Conservation (phyloP, 2,888 invertebrate species). For the Netelia inedita region DNA sequence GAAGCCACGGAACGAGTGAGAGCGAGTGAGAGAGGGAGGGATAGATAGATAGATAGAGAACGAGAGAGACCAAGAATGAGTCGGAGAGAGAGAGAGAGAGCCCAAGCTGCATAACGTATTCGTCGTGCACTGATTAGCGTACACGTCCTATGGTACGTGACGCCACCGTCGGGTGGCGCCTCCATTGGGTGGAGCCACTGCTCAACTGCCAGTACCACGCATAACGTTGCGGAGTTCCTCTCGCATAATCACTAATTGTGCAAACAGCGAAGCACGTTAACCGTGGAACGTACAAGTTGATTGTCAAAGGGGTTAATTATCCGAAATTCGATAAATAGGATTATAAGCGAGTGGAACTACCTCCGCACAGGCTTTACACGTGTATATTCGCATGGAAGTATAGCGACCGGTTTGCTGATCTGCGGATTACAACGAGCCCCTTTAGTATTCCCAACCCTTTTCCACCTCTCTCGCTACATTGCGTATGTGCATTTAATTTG, state of each 20-base stretch:
- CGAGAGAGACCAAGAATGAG: background rate
- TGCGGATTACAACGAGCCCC: slow-evolving; percentile 30
- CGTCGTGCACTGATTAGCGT: slow-evolving; percentile 63
- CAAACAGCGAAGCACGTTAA: slow-evolving; percentile 70
- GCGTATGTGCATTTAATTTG: slow-evolving; percentile 51
- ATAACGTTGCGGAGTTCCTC: slow-evolving; percentile 32
- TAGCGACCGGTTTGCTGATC: slow-evolving; percentile 16
- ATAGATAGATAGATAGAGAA: slow-evolving; percentile 1
- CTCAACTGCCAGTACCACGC: background rate
- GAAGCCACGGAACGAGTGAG: background rate
- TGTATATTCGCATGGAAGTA: slow-evolving; percentile 46
- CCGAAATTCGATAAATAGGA: slow-evolving; percentile 69
- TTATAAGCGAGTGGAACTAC: slow-evolving; percentile 58
- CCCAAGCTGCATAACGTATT: slow-evolving; percentile 56
- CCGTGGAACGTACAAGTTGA: slow-evolving; percentile 67
- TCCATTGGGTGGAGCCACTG: slow-evolving; percentile 30
- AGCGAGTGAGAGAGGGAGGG: background rate
- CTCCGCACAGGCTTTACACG: slow-evolving; percentile 37
- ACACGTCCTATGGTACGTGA: slow-evolving; percentile 62
- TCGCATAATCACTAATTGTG: slow-evolving; percentile 72
- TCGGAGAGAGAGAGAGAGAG: background rate
- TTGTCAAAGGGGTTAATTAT: slow-evolving; percentile 73
- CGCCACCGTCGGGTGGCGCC: slow-evolving; percentile 28
- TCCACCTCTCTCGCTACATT: slow-evolving; percentile 9
- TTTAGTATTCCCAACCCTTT: slow-evolving; percentile 1